Conservation (phyloP, 1,140 invertebrate genomes). For the Leptoteleia sp. region DNA sequence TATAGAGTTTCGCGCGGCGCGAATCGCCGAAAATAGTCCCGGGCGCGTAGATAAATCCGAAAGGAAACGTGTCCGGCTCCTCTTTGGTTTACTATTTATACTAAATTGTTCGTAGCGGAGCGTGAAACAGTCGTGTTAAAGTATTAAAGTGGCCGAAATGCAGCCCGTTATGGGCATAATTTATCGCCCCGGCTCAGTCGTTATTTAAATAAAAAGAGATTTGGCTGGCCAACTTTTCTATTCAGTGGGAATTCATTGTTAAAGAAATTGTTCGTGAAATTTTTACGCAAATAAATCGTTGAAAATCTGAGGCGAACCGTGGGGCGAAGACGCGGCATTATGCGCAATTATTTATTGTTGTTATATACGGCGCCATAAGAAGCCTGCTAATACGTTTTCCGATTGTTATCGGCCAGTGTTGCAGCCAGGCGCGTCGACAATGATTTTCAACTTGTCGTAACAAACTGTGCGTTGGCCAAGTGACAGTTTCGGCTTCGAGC, state of each 20-base stretch:
- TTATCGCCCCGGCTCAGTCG: slow-evolving; percentile 15
- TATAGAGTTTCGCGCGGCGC: too few species aligned
- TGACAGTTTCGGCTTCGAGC: too few species aligned
- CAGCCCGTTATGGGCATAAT: slow-evolving; percentile 43
- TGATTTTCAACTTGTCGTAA: too few species aligned
- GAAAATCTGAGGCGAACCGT: not conserved
- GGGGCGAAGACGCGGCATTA: too few species aligned
- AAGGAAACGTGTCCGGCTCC: too few species aligned
- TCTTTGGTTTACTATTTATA: slow-evolving; percentile 36
- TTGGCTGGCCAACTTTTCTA: slow-evolving; percentile 34
- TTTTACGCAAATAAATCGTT: slow-evolving; percentile 17
- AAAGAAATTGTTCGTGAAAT: slow-evolving; percentile 29
- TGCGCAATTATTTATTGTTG: slow-evolving; percentile 8
- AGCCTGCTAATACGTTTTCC: not conserved
- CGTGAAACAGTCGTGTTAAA: slow-evolving; percentile 61
- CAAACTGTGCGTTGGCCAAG: too few species aligned
- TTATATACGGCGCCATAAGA: not conserved
- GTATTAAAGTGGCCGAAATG: slow-evolving; percentile 63
- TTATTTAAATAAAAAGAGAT: slow-evolving; percentile 45
- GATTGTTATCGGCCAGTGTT: too few species aligned
- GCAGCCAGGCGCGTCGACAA: too few species aligned
- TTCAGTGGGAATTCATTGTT: slow-evolving; percentile 29
- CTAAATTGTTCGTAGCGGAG: slow-evolving; percentile 39
- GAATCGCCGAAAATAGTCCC: too few species aligned
- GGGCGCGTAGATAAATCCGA: too few species aligned